A percentile compares a stretch with the other conserved stretches of the same genome.
phyloP scores from a whole-genome alignment of 1,140 invertebrate genomes.

The Pseudachorutes palmiensis region DNA sequence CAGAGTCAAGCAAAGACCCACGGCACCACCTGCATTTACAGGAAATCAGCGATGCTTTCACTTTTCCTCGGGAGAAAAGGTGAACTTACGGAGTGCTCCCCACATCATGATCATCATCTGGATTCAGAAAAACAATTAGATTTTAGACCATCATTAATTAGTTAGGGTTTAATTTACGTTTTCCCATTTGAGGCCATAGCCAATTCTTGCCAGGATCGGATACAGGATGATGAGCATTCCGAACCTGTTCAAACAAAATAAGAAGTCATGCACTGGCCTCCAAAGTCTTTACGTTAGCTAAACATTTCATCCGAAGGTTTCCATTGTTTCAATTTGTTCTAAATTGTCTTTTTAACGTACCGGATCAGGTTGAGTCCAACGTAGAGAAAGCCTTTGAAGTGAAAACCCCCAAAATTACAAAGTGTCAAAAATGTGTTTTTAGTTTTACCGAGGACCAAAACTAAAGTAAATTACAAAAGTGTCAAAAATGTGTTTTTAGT shows the following conservation, averaged over 20 bases:
- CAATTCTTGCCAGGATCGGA: slow-evolving; percentile 43
- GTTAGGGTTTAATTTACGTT: slow-evolving; percentile 25
- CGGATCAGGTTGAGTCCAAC: neutral
- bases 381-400: neutral
- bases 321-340: neutral
- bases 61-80: neutral
- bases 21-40: slow-evolving; percentile 41
- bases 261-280: too few relatives aligned
- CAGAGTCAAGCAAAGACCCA: slow-evolving; percentile 45
- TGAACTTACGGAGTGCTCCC: slow-evolving; percentile 39
- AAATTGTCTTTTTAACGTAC: neutral
- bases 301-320: too few relatives aligned
- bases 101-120: slow-evolving; percentile 43
- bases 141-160: too few relatives aligned
- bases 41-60: neutral
- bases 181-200: slow-evolving; percentile 45
- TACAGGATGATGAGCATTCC: slow-evolving; percentile 38
- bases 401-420: neutral
- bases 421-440: neutral
- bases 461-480: neutral
- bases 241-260: neutral
- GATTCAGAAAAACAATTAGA: neutral
- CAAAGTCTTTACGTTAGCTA: too few relatives aligned
- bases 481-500: neutral
- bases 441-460: slow-evolving; percentile 18